Conservation (phyloP, 2,113 vertebrate genomes). For the Salminus brasiliensis region DNA sequence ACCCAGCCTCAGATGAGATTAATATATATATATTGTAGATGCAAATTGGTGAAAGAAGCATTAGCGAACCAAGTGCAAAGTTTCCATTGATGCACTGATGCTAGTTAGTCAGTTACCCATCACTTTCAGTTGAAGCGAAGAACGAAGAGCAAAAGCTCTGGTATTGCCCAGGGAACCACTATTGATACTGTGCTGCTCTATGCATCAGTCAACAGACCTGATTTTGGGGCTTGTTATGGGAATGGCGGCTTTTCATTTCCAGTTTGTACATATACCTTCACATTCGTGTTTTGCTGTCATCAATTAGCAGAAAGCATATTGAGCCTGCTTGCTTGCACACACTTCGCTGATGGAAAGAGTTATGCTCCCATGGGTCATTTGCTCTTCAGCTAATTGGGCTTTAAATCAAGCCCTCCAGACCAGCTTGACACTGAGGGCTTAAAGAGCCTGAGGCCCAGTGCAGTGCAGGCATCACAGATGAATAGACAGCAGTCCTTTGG, state of each 20-base stretch:
- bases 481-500: slow-evolving; percentile 12
- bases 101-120: background rate
- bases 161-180: background rate
- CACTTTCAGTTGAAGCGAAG: background rate
- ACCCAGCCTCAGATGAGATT: background rate
- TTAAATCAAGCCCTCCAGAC: slow-evolving; percentile 66
- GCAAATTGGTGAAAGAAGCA: background rate
- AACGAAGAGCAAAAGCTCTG: background rate
- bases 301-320: slow-evolving; percentile 48
- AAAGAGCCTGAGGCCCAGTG: slow-evolving; percentile 6
- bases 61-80: background rate
- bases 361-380: slow-evolving; percentile 61
- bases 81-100: background rate
- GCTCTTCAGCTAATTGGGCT: slow-evolving; percentile 68
- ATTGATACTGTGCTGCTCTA: background rate
- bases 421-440: slow-evolving; percentile 37
- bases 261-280: slow-evolving; percentile 32
- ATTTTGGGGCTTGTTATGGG: background rate
- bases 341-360: slow-evolving; percentile 40
- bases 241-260: slow-evolving; percentile 1
- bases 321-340: slow-evolving; percentile 37
- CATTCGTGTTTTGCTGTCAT: slow-evolving; percentile 36
- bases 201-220: background rate
- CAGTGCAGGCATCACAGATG: slow-evolving; percentile 5
- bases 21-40: background rate